Evolutionary conservation across 2,888 invertebrate genomes (phyloP).

Genomic region (Macaria liturata): DNA sequence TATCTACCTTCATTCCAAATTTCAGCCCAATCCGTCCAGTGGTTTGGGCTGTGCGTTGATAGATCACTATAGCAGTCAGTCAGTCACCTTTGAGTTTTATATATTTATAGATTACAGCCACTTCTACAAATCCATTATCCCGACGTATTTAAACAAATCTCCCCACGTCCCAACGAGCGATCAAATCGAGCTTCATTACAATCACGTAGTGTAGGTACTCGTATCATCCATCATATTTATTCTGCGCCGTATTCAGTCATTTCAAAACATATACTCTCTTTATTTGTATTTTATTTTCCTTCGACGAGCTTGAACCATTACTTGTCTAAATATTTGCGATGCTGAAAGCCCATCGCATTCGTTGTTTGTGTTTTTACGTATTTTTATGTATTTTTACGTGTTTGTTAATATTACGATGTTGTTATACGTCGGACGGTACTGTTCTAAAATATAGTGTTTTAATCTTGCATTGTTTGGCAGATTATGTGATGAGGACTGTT

Average conservation of each 20-base stretch:
- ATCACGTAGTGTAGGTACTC: constrained; percentile 13
- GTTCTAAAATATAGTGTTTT: too few relatives aligned
- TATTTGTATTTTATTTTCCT: constrained; percentile 57
- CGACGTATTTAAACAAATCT: constrained; percentile 2
- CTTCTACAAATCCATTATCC: too few relatives aligned
- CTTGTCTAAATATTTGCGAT: constrained; percentile 61
- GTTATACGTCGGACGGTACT: constrained; percentile 29
- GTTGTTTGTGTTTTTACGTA: constrained; percentile 51
- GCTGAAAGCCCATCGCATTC: constrained; percentile 55
- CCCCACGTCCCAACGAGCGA: constrained; percentile 9
- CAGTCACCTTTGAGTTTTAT: too few relatives aligned
- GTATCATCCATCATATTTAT: constrained; percentile 37
- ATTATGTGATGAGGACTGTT: too few relatives aligned
- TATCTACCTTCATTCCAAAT: too few relatives aligned
- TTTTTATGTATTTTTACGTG: constrained; percentile 37
- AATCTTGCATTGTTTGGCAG: too few relatives aligned
- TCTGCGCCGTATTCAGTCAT: constrained; percentile 44
- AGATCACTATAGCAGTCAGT: too few relatives aligned
- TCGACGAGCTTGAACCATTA: constrained; percentile 57
- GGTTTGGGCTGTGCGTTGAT: too few relatives aligned
- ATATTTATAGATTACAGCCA: too few relatives aligned
- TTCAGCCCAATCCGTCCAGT: too few relatives aligned
- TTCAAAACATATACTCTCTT: constrained; percentile 43
- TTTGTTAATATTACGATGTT: constrained; percentile 39
- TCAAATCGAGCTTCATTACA: constrained; percentile 12